Percentiles rank a stretch among this genome's conserved stretches.
Conservation (phyloP, 1,140 invertebrate species). For the Globodera ellingtonae region DNA sequence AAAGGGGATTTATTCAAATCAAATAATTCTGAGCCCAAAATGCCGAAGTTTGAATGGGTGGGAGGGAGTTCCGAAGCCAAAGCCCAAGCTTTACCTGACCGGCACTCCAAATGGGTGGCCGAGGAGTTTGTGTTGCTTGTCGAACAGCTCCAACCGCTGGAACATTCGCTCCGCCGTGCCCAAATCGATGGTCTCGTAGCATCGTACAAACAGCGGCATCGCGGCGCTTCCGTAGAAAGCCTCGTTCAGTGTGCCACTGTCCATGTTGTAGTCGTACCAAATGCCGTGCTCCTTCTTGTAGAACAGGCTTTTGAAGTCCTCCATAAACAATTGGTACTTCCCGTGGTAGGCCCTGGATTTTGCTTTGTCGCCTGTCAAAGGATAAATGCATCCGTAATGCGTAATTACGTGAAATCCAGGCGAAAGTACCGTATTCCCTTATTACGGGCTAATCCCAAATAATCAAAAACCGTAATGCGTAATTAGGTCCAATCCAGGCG, state of each 20-base stretch:
- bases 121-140: not conserved
- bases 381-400: no score
- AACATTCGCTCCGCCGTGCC: not conserved
- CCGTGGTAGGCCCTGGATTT: not conserved
- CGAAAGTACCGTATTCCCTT: no score
- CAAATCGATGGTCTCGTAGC: not conserved
- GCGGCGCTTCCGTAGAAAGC: conserved; percentile 11
- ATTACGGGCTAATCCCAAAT: no score
- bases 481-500: no score
- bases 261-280: conserved; percentile 21
- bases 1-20: not conserved
- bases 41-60: no score
- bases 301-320: not conserved
- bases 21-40: not conserved
- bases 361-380: conserved; percentile 4
- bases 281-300: not conserved
- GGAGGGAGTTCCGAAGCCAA: no score
- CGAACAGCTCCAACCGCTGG: not conserved
- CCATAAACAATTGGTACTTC: not conserved
- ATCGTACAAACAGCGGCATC: conserved; percentile 23
- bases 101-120: conserved; percentile 14
- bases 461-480: no score
- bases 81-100: conserved; percentile 15
- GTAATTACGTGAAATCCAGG: no score
- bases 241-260: not conserved